A percentile compares a stretch with the other conserved stretches of the same genome.
Evolutionary conservation across 2,888 invertebrate species (phyloP).

Genomic region (Nebria brevicollis): DNA sequence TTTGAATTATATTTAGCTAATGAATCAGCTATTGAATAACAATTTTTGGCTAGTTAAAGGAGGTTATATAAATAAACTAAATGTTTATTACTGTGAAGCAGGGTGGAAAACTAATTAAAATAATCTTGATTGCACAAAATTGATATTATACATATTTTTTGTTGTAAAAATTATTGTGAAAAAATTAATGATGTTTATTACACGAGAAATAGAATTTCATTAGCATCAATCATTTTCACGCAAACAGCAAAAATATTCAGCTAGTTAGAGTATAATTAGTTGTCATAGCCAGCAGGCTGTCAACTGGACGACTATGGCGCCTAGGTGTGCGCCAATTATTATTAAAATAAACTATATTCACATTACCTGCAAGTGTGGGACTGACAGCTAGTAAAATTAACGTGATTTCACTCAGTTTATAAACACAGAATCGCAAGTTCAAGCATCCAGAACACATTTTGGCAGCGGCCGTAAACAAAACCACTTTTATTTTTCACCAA

Average conservation of each 20-base stretch:
- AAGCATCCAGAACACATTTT: slow-evolving; percentile 42
- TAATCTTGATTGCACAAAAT: no score
- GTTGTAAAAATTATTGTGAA: background rate
- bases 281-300: slow-evolving; percentile 11
- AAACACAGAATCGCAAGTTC: slow-evolving; percentile 34
- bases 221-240: background rate
- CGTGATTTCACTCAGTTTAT: slow-evolving; percentile 40
- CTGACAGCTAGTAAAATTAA: slow-evolving; percentile 41
- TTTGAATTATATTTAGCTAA: background rate
- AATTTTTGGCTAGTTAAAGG: background rate
- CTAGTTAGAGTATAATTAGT: slow-evolving; percentile 19
- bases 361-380: slow-evolving; percentile 40
- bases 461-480: slow-evolving; percentile 19
- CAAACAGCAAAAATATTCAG: background rate
- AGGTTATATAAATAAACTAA: background rate
- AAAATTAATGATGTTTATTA: background rate
- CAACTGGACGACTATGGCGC: slow-evolving; percentile 8
- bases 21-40: background rate
- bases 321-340: slow-evolving; percentile 31
- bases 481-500: slow-evolving; percentile 40
- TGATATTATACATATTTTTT: no score
- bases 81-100: no score
- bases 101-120: no score
- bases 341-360: slow-evolving; percentile 35
- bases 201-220: background rate